Percentiles rank a stretch among this genome's conserved stretches.
phyloP scores from a whole-genome alignment of 2,797 vertebrate species.

The Gobionotothen gibberifrons region DNA sequence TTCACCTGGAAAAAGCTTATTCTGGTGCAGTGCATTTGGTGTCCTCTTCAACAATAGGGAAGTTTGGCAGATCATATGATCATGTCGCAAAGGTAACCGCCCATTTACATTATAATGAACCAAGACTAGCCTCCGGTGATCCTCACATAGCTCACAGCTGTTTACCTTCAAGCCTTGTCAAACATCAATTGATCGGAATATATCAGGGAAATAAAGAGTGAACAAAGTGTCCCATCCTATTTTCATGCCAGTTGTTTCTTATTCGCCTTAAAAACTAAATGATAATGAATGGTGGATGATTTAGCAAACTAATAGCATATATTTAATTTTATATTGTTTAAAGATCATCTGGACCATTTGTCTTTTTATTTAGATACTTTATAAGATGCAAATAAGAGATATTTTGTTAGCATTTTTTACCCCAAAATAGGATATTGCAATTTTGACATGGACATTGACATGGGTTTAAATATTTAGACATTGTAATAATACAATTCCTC shows the following conservation, averaged over 20 bases:
- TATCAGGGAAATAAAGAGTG: not conserved
- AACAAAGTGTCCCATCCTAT: not conserved
- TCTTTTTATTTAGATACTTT: not conserved
- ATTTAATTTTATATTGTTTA: not conserved
- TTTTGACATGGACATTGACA: too few species aligned
- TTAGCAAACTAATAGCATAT: not conserved
- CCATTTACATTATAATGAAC: not conserved
- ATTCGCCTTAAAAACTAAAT: not conserved
- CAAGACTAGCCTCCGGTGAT: not conserved
- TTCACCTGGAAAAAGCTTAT: not conserved
- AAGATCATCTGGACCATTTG: not conserved
- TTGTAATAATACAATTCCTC: not conserved
- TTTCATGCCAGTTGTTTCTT: not conserved
- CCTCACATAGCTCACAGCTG: not conserved
- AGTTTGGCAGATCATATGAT: slow-evolving; percentile 39
- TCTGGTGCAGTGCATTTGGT: not conserved
- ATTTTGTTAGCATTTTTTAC: not conserved
- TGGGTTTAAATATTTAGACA: not conserved
- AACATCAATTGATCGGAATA: not conserved
- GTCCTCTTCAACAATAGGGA: slow-evolving; percentile 15
- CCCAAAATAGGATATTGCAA: not conserved
- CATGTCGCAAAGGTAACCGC: not conserved
- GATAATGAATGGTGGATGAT: not conserved
- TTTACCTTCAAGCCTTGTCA: too few species aligned
- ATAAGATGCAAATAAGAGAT: not conserved